A percentile compares a stretch with the other conserved stretches of the same genome.
phyloP scores from a whole-genome alignment of 2,797 vertebrate species.

The Hydrocynus forskahlii region DNA sequence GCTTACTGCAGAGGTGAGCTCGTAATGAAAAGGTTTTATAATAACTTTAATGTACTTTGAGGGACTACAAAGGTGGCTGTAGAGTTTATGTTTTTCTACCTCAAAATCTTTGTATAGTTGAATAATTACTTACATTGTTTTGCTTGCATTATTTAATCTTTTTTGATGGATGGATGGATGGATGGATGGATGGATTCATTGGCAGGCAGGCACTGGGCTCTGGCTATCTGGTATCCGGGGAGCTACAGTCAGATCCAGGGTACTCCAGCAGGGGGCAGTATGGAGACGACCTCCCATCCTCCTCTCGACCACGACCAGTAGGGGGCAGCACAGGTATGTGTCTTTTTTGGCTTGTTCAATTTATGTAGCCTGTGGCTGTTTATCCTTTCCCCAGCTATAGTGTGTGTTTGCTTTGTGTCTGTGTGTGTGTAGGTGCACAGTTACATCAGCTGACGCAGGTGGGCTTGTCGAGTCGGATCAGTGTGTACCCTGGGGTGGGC shows the following conservation, averaged over 20 bases:
- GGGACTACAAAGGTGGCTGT: not conserved
- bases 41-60: not conserved
- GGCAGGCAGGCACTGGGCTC: slow-evolving; percentile 83
- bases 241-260: slow-evolving; percentile 77
- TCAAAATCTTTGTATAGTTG: not conserved
- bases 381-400: not conserved
- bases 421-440: slow-evolving; percentile 84
- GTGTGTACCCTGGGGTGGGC: slow-evolving; percentile 86
- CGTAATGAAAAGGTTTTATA: not conserved
- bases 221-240: slow-evolving; percentile 80
- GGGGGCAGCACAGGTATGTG: slow-evolving; percentile 91
- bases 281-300: slow-evolving; percentile 84
- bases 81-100: not conserved
- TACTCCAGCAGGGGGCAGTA: slow-evolving; percentile 86
- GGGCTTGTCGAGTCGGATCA: slow-evolving; percentile 91
- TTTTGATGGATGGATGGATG: slow-evolving; percentile 13
- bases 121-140: not conserved
- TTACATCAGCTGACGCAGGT: slow-evolving; percentile 96
- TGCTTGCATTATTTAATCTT: slow-evolving; percentile 12
- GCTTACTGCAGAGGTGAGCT: slow-evolving; percentile 86
- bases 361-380: slow-evolving; percentile 1
- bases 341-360: not conserved
- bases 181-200: slow-evolving; percentile 24
- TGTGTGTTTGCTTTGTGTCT: slow-evolving; percentile 20
- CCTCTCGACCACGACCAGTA: slow-evolving; percentile 90